Percentiles rank a stretch among this genome's conserved stretches.
phyloP scores from a whole-genome alignment of 2,113 vertebrate species.

The Pterophyllum scalare region DNA sequence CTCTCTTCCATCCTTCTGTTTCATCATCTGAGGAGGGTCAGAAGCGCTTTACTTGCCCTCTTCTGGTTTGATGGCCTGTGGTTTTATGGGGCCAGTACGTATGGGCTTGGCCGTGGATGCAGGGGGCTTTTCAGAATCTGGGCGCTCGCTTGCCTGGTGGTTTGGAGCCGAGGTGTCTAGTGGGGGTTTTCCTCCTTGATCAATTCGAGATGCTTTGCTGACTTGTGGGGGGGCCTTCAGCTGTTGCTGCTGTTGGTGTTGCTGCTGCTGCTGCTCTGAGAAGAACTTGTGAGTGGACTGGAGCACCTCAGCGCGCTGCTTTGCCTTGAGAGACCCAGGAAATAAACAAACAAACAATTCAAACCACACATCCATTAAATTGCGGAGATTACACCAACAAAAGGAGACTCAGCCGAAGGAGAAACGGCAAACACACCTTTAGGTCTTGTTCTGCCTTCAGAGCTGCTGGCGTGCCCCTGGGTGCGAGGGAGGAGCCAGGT shows the following conservation, averaged over 20 bases:
- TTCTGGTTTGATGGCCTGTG: constrained; percentile 98
- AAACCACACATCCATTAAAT: neutral
- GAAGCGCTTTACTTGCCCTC: constrained; percentile 88
- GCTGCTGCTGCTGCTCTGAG: constrained; percentile 91
- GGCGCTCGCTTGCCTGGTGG: constrained; percentile 81
- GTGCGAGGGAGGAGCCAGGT: constrained; percentile 85
- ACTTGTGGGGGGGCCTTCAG: constrained; percentile 87
- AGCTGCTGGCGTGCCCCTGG: constrained; percentile 89
- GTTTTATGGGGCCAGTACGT: constrained; percentile 98
- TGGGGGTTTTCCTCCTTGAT: constrained; percentile 85
- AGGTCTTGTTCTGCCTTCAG: constrained; percentile 93
- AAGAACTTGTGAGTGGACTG: constrained; percentile 99
- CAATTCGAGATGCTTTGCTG: constrained; percentile 86
- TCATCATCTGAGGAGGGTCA: constrained; percentile 27
- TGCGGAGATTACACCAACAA: neutral
- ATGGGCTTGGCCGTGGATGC: constrained; percentile 89
- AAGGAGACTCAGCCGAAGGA: neutral
- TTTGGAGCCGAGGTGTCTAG: constrained; percentile 82
- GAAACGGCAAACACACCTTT: constrained; percentile 82
- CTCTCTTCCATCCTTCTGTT: constrained; percentile 50
- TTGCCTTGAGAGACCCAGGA: constrained; percentile 85
- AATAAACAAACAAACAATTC: neutral
- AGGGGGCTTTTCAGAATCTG: constrained; percentile 85
- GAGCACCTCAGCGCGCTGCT: constrained; percentile 98
- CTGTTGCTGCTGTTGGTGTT: constrained; percentile 85